Evolutionary conservation across 2,797 vertebrate species (phyloP), one percentile per base, ranked within the genome.

Genomic region (Kryptopterus vitreolus): DNA sequence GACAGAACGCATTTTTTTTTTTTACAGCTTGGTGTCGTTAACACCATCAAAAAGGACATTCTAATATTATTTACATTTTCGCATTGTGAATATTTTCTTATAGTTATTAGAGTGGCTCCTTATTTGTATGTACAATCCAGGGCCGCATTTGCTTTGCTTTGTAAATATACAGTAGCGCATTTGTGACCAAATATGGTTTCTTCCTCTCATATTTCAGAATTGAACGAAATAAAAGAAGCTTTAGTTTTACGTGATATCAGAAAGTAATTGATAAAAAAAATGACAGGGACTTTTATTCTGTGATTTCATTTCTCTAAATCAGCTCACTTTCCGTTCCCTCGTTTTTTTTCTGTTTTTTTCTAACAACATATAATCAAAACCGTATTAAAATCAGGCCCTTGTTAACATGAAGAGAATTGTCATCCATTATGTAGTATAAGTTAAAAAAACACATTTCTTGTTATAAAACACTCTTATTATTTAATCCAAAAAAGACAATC

Each of bases 381-480:
- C n/a, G n/a, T n/a, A n/a, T n/a, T n/a, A n/a, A n/a, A n/a, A n/a
- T n/a, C n/a, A n/a, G n/a, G 1, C 11, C n/a, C 16, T 7, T 15
- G 46, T 26, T 46, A 7, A 24, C 29, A 13, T 52, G 46, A 16
- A 50, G 48, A 15, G 31, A 71, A 18, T 31, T 1, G 10, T 0
- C 2, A 1, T 8, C n/a, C n/a, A n/a, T n/a, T 43, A 50, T 31
- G 33, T 33, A 33, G 10, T 71, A 53, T 20, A 38, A 29, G 46
- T 20, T 29, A 10, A 29, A 9, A 50, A 31, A 52, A 70, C 11
- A 52, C 38, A 10, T 50, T 70, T 46, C 9, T 43, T n/a, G 26
- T 76, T 12, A 76, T 63, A 26, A 73, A 73, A 73, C 57, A 18
- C 0, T 4, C 13, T 15, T 16, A 24, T 73, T 73, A 73, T 73